A percentile compares a stretch with the other conserved stretches of the same genome.
phyloP scores from a whole-genome alignment of 2,888 invertebrate species.

The Gymnocheta viridis region DNA sequence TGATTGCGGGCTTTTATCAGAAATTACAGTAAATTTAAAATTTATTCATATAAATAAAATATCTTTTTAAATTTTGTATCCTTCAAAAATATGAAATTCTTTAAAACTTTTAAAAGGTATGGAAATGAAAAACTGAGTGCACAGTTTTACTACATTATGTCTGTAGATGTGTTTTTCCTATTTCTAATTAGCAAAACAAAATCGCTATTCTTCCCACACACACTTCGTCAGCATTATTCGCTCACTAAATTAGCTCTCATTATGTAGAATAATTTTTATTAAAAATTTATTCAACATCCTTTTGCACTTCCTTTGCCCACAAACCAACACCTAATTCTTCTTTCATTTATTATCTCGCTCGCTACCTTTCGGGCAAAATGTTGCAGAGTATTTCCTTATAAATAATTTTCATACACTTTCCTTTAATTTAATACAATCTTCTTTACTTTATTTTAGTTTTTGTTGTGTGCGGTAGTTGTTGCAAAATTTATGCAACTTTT shows the following conservation, averaged over 20 bases:
- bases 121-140: too few species aligned
- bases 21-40: too few species aligned
- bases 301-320: conserved; percentile 3
- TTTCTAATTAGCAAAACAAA: too few species aligned
- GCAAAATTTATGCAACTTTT: conserved; percentile 60
- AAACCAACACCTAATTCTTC: conserved; percentile 12
- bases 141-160: too few species aligned
- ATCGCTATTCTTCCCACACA: too few species aligned
- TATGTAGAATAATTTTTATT: conserved; percentile 22
- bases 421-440: conserved; percentile 51
- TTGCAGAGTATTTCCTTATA: conserved; percentile 33
- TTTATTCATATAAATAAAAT: too few species aligned
- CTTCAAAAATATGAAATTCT: too few species aligned
- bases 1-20: too few species aligned
- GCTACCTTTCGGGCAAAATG: conserved; percentile 31
- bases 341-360: background rate
- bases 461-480: conserved; percentile 13
- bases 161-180: too few species aligned
- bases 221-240: too few species aligned
- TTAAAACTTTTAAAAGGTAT: too few species aligned
- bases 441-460: conserved; percentile 22
- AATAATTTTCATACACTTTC: conserved; percentile 28
- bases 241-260: background rate
- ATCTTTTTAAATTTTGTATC: too few species aligned
- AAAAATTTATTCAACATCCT: conserved; percentile 22